Base-by-base conservation (phyloP, 2,797 vertebrate genomes). In the Eurystomus glaucurus region DNA sequence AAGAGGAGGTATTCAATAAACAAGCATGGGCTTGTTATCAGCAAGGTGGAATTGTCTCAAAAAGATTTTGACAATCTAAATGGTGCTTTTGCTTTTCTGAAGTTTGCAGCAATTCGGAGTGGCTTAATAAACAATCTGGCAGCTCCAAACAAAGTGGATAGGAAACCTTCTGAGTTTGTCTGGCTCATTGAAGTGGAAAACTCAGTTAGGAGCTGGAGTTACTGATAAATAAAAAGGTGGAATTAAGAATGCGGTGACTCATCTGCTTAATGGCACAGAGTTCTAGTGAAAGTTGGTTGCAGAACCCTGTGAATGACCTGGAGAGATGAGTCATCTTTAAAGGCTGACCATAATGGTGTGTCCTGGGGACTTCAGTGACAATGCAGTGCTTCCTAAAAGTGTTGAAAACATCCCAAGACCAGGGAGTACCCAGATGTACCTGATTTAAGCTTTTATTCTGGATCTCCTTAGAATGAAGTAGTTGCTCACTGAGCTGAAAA, bases 331-430 rank as follows among this genome's bases (percentile, higher is more conserved):
- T 48, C 39, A 14, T 45, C 28, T 31, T 50, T 43, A 31, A 54
- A 79, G 45, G 20, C 21, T 86, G 71, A 26, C 18, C 45, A 41
- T 41, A 22, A 3, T n/a, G 43, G 9, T 75, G 10, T 57, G 1
- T 66, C 65, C 3, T 2, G 11, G 60, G 46, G 19, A 28, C 33
- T 71, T 87, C 6, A 26, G 23, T 65, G 45, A 9, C 0, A 0
- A 2, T 23, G 31, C n/a, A 35, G 15, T 28, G 14, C 45, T 78
- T 76, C n/a, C 46, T 25, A 33, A 82, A 26, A 17, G 37, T 51
- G 10, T 17, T 2, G 0, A 46, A 60, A 65, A 39, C 35, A 39
- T 82, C 33, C 12, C 26, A 17, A 10, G 0, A 1, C 17, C 17
- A 12, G 26, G 23, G 35, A 85, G 19, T 45, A 39, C 12, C 4